Evolutionary conservation across 1,140 invertebrate genomes (phyloP).

Genomic region (Dryas iulia): DNA sequence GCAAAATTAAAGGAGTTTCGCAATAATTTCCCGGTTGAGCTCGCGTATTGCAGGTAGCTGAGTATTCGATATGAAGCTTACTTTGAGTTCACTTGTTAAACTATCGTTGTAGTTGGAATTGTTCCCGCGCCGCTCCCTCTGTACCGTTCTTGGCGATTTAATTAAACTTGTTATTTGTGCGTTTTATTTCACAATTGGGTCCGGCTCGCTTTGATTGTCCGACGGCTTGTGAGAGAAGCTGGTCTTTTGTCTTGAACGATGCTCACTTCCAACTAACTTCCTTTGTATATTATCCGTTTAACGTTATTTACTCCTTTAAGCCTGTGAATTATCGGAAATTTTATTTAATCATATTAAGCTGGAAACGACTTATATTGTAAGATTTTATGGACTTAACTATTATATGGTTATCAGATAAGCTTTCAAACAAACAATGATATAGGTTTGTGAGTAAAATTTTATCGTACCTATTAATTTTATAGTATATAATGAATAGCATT

Average conservation of each 20-base stretch:
- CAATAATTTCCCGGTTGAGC: conserved; percentile 63
- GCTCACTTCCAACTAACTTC: conserved; percentile 21
- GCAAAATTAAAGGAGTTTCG: conserved; percentile 44
- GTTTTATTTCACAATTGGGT: conserved; percentile 74
- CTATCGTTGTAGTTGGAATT: conserved; percentile 70
- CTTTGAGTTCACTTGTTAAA: conserved; percentile 74
- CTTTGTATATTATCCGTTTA: background rate
- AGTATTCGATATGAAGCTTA: conserved; percentile 60
- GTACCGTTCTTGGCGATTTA: conserved; percentile 71
- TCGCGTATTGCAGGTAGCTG: conserved; percentile 53
- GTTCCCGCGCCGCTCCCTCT: conserved; percentile 45
- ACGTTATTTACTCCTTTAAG: background rate
- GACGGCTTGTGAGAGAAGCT: conserved; percentile 45
- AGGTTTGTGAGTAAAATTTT: background rate
- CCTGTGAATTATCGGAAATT: background rate
- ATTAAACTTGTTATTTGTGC: conserved; percentile 79
- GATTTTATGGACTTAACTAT: background rate
- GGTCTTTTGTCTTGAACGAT: conserved; percentile 46
- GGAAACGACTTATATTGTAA: background rate
- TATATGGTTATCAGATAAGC: background rate
- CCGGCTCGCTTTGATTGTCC: conserved; percentile 67
- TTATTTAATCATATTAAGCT: background rate
- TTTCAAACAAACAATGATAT: background rate
- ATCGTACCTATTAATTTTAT: background rate
- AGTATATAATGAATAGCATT: background rate